phyloP scores from a whole-genome alignment of 2,797 vertebrate genomes.

The Neosilurus hyrtlii region DNA sequence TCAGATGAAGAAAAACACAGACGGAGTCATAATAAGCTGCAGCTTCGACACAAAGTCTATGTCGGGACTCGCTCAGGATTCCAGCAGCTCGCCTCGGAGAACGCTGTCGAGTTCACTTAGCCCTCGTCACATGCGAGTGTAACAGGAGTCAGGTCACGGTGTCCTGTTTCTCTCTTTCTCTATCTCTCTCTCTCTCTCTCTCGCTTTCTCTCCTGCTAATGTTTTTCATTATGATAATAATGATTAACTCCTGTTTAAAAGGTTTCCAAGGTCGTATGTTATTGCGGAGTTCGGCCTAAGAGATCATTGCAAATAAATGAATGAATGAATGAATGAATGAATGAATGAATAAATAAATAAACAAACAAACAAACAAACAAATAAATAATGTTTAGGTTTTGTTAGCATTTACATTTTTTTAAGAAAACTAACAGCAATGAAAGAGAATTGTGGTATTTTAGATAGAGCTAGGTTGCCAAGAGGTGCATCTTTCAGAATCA shows the following conservation, averaged over 20 bases:
- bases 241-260: constrained; percentile 25
- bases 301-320: background rate
- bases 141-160: background rate
- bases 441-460: background rate
- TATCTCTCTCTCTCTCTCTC: background rate
- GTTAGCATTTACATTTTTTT: background rate
- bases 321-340: too few species aligned
- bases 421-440: background rate
- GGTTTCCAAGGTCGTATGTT: constrained; percentile 12
- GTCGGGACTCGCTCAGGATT: constrained; percentile 17
- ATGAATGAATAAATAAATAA: too few species aligned
- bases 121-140: background rate
- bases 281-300: constrained; percentile 9
- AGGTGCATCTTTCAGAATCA: background rate
- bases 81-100: background rate
- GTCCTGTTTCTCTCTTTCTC: constrained; percentile 3
- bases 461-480: background rate
- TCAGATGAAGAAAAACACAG: background rate
- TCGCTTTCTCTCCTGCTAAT: background rate
- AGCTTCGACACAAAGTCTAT: background rate
- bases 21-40: background rate
- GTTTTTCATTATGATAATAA: constrained; percentile 29
- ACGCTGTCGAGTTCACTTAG: constrained; percentile 7
- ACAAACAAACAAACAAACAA: too few species aligned
- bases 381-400: too few species aligned